Evolutionary conservation across 1,140 invertebrate genomes (phyloP), one percentile per base, ranked within the genome.

Genomic region (Achroia grisella): DNA sequence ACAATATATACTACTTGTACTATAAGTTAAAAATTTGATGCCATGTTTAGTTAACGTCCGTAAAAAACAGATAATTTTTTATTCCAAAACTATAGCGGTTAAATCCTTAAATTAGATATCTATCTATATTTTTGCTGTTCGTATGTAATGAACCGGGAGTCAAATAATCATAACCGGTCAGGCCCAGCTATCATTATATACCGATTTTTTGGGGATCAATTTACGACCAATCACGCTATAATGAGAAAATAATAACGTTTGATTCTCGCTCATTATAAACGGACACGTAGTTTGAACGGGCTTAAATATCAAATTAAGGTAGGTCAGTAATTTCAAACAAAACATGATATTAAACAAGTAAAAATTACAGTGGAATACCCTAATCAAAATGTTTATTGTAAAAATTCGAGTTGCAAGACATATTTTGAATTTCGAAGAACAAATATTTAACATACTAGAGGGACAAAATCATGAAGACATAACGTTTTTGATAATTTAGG

Each of bases 191-290:
- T 78, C 61, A 81, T 81, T 81, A 77, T 71, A 66, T 58, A 73
- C 55, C 63, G 53, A 73, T 73, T 68, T 23, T n/a, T 64, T 48
- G 44, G 46, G 45, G 39, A 52, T 49, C 44, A 56, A 60, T 64
- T 56, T 68, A 52, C 48, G 50, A 67, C 67, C 74, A 64, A 71
- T 76, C 62, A 51, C 55, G 52, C 62, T 59, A 75, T 81, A 81
- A 81, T 78, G 70, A 52, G 71, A 78, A 78, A 69, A 81, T 81
- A 81, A 81, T 76, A 64, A 70, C 60, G 58, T 63, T 58, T 51
- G 66, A 67, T 68, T 74, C 48, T 59, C 59, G 62, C 56, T 71
- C 59, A 71, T 74, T 73, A 69, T 61, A 52, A 62, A 37, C 48
- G 49, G 61, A 59, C 57, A 58, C 56, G 62, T 63, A 61, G 56